Evolutionary conservation across 1,140 invertebrate genomes (phyloP).

Genomic region (Zophobas morio): DNA sequence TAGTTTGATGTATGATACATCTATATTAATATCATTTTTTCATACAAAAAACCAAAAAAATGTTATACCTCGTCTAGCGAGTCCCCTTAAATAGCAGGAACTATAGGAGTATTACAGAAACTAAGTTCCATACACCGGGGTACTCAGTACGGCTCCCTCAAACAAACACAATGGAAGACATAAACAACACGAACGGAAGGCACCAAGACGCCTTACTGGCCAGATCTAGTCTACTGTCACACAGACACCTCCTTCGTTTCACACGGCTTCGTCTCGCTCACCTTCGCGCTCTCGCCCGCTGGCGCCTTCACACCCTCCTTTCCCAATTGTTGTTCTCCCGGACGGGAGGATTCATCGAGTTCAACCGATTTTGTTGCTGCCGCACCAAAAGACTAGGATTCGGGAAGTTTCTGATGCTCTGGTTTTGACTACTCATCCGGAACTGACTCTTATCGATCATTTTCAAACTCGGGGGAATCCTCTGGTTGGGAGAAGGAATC

Average conservation of each 20-base stretch:
- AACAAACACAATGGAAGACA: slow-evolving; percentile 11
- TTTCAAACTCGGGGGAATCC: slow-evolving; percentile 57
- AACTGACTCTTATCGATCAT: slow-evolving; percentile 63
- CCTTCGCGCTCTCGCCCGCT: too few relatives aligned
- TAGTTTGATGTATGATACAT: too few relatives aligned
- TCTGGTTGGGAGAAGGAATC: slow-evolving; percentile 43
- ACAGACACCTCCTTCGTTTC: neutral
- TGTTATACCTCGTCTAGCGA: too few relatives aligned
- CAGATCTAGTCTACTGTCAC: neutral
- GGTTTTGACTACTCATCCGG: slow-evolving; percentile 62
- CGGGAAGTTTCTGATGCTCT: slow-evolving; percentile 65
- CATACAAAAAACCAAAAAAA: too few relatives aligned
- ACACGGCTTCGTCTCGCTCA: neutral
- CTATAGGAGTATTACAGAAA: too few relatives aligned
- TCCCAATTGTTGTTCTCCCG: slow-evolving; percentile 43
- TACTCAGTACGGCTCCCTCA: neutral
- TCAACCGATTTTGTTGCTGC: slow-evolving; percentile 58
- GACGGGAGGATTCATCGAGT: slow-evolving; percentile 11
- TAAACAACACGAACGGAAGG: neutral
- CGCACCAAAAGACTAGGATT: slow-evolving; percentile 65
- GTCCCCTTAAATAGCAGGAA: slow-evolving; percentile 9
- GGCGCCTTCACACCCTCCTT: slow-evolving; percentile 28
- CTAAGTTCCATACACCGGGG: too few relatives aligned
- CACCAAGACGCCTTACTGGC: neutral
- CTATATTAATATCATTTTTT: too few relatives aligned